A percentile compares a stretch with the other conserved stretches of the same genome.
Conservation (phyloP, 2,113 vertebrate species). For the rat (Rattus norvegicus) region DNA sequence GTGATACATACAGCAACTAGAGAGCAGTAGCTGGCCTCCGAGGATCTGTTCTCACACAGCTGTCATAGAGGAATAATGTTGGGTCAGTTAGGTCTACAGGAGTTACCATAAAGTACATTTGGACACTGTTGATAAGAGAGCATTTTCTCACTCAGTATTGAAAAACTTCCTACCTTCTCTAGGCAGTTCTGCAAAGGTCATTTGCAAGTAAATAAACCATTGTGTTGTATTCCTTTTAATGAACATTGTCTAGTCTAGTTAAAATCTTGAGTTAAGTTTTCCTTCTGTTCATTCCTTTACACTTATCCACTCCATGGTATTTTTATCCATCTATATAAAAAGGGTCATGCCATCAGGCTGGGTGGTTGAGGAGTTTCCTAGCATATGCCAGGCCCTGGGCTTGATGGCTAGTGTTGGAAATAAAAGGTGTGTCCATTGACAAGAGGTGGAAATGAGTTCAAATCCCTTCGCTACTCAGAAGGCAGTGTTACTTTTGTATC, state of each 20-base stretch:
- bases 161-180: neutral
- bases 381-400: neutral
- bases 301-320: neutral
- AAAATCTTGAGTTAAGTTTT: neutral
- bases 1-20: neutral
- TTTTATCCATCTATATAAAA: neutral
- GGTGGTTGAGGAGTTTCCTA: neutral
- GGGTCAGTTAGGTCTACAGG: neutral
- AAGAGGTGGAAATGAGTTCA: neutral
- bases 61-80: neutral
- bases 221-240: neutral
- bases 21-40: neutral
- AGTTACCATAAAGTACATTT: neutral
- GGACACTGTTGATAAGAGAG: neutral
- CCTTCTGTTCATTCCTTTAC: neutral
- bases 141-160: neutral
- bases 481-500: neutral
- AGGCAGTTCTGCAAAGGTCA: neutral
- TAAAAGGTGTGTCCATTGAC: neutral
- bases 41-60: neutral
- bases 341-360: neutral
- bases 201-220: neutral
- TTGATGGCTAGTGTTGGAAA: neutral
- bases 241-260: neutral
- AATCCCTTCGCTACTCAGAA: neutral